Evolutionary conservation across 2,797 vertebrate species (phyloP).

Genomic region (Tinamus major): DNA sequence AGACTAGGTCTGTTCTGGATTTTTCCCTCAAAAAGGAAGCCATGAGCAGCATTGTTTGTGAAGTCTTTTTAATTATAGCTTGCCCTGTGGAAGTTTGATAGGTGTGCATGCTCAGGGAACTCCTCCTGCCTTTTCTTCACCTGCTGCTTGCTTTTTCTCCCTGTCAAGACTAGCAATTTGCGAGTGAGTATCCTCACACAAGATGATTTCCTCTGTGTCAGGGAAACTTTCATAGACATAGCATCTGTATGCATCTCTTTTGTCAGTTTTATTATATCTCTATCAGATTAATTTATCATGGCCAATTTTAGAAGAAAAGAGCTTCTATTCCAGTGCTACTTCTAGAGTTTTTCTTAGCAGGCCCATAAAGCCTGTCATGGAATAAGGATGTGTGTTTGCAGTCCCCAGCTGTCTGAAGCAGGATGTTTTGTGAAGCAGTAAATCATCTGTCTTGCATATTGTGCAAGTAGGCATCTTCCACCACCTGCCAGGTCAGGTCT

Average conservation of each 20-base stretch:
- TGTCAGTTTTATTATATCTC: background rate
- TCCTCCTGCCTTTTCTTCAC: background rate
- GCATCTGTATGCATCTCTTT: background rate
- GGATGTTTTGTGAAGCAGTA: background rate
- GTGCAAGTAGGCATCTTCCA: background rate
- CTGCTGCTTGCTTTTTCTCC: background rate
- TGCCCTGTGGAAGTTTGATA: background rate
- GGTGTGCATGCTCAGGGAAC: background rate
- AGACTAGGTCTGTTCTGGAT: background rate
- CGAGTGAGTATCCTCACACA: background rate
- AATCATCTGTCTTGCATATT: background rate
- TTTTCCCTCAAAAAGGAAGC: background rate
- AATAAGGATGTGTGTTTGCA: background rate
- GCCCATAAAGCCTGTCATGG: background rate
- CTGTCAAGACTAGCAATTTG: background rate
- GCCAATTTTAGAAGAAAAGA: background rate
- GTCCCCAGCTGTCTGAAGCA: background rate
- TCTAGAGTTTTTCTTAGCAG: background rate
- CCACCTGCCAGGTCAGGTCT: background rate
- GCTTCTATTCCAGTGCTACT: background rate
- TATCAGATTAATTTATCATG: constrained; percentile 24
- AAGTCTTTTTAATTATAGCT: background rate
- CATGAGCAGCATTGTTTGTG: background rate
- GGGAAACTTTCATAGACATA: background rate
- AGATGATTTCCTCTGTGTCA: background rate